Base-by-base conservation (phyloP, 2,797 vertebrate species). In the Anguilla obscura region DNA sequence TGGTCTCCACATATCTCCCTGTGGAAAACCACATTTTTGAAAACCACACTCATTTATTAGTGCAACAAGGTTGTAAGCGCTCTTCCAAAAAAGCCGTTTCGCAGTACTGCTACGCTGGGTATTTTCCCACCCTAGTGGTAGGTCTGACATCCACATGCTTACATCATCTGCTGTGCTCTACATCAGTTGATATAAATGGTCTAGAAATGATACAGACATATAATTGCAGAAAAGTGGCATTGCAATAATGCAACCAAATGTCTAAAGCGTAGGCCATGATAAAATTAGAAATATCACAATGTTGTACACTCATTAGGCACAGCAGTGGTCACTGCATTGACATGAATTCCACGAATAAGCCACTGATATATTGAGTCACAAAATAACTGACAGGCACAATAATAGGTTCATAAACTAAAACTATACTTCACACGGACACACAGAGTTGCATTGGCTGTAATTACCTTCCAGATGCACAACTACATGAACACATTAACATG, bases 21-120 rank as follows among this genome's bases (percentile, higher is more conserved):
- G 90, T 87, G 87, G 91, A 66, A 66, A 66, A 27, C n/a, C 88
- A 86, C 90, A 85, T 88, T 89, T 84, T 89, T 91, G 91, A 92
- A 93, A 93, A 93, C 92, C 93, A 76, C 93, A 91, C 86, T 88
- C 90, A 58, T 93, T 95, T 93, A 93, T 90, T 91, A 92, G 89
- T 74, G 93, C 89, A 92, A 93, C 92, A 92, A 90, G 88, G 90
- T 89, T 91, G 90, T 89, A 91, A 93, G 93, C 91, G 92, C 92
- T 89, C 92, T 86, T 93, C 94, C 90, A 94, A 91, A 94, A 50
- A 10, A 27, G 21, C 24, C 18, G 36, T 33, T 60, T 24, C 45
- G 60, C 4, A 40, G 60, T 5, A 50, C 82, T 36, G 66, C 33
- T 30, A 18, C 6, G 50, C 48, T 85, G 87, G 83, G 12, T 27